These are phyloP conservation scores for Danionella cerebrum DNA, from an alignment of 2,113 vertebrate species.

Conservation along the genomic window DNA sequence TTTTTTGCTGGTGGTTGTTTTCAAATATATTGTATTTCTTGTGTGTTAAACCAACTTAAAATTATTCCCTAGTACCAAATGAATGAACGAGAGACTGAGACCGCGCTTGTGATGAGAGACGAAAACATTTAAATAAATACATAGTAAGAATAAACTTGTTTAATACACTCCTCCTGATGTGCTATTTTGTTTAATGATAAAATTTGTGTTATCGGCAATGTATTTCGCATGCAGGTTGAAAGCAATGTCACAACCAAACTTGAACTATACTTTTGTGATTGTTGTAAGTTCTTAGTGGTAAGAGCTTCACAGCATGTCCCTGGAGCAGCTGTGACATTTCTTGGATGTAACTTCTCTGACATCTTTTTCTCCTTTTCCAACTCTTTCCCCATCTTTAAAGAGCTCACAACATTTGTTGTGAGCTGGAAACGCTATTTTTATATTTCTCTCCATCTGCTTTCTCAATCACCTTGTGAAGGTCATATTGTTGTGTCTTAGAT, in stretches of 20 bases:
- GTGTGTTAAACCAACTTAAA: no score
- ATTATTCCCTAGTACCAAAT: no score
- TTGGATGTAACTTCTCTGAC: conserved; percentile 9
- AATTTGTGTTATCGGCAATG: not conserved
- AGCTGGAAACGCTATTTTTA: not conserved
- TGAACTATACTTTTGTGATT: not conserved
- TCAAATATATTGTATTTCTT: no score
- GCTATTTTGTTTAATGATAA: not conserved
- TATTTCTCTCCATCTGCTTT: not conserved
- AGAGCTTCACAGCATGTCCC: conserved; percentile 2
- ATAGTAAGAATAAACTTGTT: no score
- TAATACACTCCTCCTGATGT: no score
- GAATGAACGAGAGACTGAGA: no score
- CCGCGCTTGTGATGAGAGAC: no score
- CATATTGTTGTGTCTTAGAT: not conserved
- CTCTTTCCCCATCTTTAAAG: not conserved
- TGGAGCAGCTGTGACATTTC: conserved; percentile 19
- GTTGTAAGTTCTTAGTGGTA: not conserved
- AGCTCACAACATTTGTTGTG: not conserved
- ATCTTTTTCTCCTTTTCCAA: not conserved
- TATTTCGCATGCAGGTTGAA: not conserved
- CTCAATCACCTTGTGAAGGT: not conserved
- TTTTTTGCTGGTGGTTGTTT: no score
- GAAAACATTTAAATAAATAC: no score
- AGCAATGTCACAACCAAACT: no score